Percentiles rank a stretch among this genome's conserved stretches.
Conservation (phyloP, 2,797 vertebrate genomes). For the Chromis chromis region DNA sequence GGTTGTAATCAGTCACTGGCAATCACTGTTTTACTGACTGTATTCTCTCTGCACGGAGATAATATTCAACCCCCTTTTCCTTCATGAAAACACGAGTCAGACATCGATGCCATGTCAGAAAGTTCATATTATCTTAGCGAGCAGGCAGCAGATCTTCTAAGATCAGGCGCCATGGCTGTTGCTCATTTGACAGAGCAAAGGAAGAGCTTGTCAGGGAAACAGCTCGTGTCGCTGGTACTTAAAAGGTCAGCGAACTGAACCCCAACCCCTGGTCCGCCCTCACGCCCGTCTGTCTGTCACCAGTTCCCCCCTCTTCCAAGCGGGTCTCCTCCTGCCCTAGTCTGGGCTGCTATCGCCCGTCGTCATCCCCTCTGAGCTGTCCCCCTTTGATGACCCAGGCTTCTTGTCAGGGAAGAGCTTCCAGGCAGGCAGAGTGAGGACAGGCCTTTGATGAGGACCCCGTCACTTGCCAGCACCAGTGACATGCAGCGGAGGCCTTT, state of each 20-base stretch:
- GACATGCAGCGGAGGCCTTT: constrained; percentile 71
- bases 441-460: constrained; percentile 82
- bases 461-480: constrained; percentile 70
- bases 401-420: constrained; percentile 74
- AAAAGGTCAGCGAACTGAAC: constrained; percentile 80
- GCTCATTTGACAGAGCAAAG: constrained; percentile 78
- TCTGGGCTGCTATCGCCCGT: constrained; percentile 62
- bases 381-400: constrained; percentile 76
- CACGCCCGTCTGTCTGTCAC: constrained; percentile 73
- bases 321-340: constrained; percentile 59
- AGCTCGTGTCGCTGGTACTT: constrained; percentile 74
- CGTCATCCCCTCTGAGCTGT: constrained; percentile 59
- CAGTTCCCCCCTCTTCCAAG: constrained; percentile 49
- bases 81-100: constrained; percentile 26
- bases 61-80: background rate
- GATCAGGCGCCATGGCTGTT: constrained; percentile 55
- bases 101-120: constrained; percentile 46
- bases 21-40: constrained; percentile 24
- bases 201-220: constrained; percentile 84
- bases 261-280: constrained; percentile 61
- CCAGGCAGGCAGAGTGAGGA: constrained; percentile 78
- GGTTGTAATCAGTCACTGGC: constrained; percentile 42
- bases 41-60: constrained; percentile 7
- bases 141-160: constrained; percentile 61
- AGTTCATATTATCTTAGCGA: constrained; percentile 57